These are phyloP conservation scores for Diplazon laetatorius DNA, from an alignment of 2,888 invertebrate genomes.

Conservation along the genomic window DNA sequence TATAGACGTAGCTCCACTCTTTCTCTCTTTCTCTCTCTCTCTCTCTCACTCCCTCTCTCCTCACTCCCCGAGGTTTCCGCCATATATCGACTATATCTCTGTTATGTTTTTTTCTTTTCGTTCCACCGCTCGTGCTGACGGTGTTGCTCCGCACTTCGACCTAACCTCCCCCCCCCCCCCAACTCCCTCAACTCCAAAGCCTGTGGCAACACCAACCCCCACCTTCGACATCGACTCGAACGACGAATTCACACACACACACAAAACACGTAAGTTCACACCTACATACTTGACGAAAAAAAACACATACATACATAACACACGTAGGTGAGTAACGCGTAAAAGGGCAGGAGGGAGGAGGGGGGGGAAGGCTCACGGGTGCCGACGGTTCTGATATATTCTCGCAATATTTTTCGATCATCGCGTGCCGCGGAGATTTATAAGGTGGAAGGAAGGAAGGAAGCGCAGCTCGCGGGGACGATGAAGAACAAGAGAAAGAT, in stretches of 20 bases:
- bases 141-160: slow-evolving; percentile 58
- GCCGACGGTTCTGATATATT: slow-evolving; percentile 82
- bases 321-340: slow-evolving; percentile 14
- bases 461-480: slow-evolving; percentile 62
- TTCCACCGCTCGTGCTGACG: slow-evolving; percentile 32
- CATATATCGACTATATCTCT: too few relatives aligned
- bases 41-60: slow-evolving; percentile 77
- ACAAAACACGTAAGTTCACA: slow-evolving; percentile 24
- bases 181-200: too few relatives aligned
- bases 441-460: slow-evolving; percentile 71
- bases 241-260: slow-evolving; percentile 35
- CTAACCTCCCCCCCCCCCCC: too few relatives aligned
- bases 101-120: too few relatives aligned
- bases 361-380: slow-evolving; percentile 68
- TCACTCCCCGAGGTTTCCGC: too few relatives aligned
- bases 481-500: too few relatives aligned
- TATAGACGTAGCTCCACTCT: slow-evolving; percentile 80
- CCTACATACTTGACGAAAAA: too few relatives aligned
- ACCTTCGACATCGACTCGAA: slow-evolving; percentile 57
- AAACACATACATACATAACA: slow-evolving; percentile 21
- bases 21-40: slow-evolving; percentile 66
- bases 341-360: too few relatives aligned
- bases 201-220: too few relatives aligned
- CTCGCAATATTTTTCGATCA: slow-evolving; percentile 83
- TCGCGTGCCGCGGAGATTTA: slow-evolving; percentile 82